Percentiles rank a stretch among this genome's conserved stretches.
phyloP scores from a whole-genome alignment of 2,888 invertebrate species.

The Mantis religiosa region DNA sequence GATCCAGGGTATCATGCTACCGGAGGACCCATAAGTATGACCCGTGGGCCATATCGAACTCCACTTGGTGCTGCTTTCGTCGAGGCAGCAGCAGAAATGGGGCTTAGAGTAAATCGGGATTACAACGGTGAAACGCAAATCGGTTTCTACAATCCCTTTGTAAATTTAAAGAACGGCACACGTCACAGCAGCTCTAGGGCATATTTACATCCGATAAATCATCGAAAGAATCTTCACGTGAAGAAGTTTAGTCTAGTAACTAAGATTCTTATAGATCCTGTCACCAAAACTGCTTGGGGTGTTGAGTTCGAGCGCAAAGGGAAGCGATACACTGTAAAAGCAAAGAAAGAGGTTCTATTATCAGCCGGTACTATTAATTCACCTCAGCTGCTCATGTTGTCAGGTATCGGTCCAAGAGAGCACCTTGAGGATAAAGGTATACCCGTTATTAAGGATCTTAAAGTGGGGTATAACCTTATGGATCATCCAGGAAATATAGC shows the following conservation, averaged over 20 bases:
- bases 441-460: slow-evolving; percentile 59
- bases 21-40: slow-evolving; percentile 36
- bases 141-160: slow-evolving; percentile 48
- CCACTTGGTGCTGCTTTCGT: slow-evolving; percentile 37
- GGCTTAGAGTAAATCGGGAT: slow-evolving; percentile 36
- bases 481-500: slow-evolving; percentile 74
- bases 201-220: slow-evolving; percentile 32
- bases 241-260: slow-evolving; percentile 31
- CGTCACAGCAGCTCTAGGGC: slow-evolving; percentile 33
- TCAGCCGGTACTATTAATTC: slow-evolving; percentile 30
- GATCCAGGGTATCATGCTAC: slow-evolving; percentile 36
- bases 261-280: slow-evolving; percentile 38
- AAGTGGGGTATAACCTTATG: slow-evolving; percentile 77
- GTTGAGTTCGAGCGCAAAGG: slow-evolving; percentile 42
- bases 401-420: slow-evolving; percentile 59
- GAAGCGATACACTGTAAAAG: slow-evolving; percentile 44
- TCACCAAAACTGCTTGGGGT: slow-evolving; percentile 16
- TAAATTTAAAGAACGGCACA: slow-evolving; percentile 31
- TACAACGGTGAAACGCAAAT: slow-evolving; percentile 42
- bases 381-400: slow-evolving; percentile 49
- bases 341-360: slow-evolving; percentile 53
- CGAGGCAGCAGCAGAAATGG: slow-evolving; percentile 36
- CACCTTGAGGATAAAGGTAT: slow-evolving; percentile 58
- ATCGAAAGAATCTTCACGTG: slow-evolving; percentile 35
- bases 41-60: slow-evolving; percentile 36